Percentiles rank a stretch among this genome's conserved stretches.
These are phyloP conservation scores for Malacoraja senta DNA, from an alignment of 2,797 vertebrate genomes.

Conservation along the genomic window DNA sequence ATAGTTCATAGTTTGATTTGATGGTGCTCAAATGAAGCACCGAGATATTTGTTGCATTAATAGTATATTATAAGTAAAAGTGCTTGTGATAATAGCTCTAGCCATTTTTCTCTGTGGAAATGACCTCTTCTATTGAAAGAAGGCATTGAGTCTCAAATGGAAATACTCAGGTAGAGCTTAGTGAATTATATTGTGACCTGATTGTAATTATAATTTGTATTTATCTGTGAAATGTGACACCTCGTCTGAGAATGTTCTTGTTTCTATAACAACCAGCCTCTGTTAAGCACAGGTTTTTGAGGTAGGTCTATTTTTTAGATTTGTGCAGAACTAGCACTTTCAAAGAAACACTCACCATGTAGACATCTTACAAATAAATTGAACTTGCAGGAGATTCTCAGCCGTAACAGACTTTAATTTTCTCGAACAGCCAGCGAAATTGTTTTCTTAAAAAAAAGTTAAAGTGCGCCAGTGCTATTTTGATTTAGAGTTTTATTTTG, in stretches of 20 bases:
- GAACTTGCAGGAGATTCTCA: neutral
- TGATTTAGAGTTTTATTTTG: neutral
- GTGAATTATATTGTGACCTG: neutral
- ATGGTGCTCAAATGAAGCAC: too few relatives aligned
- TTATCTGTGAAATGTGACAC: slow-evolving; percentile 25
- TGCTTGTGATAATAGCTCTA: neutral
- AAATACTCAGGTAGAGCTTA: slow-evolving; percentile 4
- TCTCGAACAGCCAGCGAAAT: neutral
- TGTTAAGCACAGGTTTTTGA: neutral
- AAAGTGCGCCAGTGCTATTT: neutral
- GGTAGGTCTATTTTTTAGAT: slow-evolving; percentile 21
- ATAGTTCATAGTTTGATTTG: too few relatives aligned
- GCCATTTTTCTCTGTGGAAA: neutral
- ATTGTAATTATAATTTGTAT: slow-evolving; percentile 32
- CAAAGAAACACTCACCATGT: neutral
- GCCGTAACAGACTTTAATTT: neutral
- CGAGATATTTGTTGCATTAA: too few relatives aligned
- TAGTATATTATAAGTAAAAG: too few relatives aligned
- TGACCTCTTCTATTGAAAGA: neutral
- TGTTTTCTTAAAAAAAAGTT: neutral
- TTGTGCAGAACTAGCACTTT: neutral
- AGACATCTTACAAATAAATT: neutral
- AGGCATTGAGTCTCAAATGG: neutral
- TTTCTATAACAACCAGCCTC: slow-evolving; percentile 36
- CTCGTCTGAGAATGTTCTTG: slow-evolving; percentile 2